Percentiles rank a stretch among this genome's conserved stretches.
Evolutionary conservation across 2,888 invertebrate species (phyloP).

Genomic region (Aspidapion aeneum): DNA sequence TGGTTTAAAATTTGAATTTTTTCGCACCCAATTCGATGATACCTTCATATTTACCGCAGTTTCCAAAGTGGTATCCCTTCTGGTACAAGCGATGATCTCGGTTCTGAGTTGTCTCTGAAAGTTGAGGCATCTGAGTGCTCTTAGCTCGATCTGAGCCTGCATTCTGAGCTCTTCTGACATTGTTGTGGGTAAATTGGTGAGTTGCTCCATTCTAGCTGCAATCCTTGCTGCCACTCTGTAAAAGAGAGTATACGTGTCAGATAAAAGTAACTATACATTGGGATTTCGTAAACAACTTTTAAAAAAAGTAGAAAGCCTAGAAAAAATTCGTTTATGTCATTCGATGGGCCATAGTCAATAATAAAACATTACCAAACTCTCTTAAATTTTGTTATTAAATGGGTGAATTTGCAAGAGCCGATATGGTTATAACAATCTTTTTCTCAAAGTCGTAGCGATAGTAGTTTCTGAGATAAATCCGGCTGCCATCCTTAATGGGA

Average conservation of each 20-base stretch:
- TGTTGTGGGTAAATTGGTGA: constrained; percentile 79
- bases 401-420: too few relatives aligned
- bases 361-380: too few relatives aligned
- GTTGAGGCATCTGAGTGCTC: constrained; percentile 90
- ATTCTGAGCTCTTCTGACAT: constrained; percentile 88
- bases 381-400: too few relatives aligned
- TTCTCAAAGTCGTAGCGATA: too few relatives aligned
- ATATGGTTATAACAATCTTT: too few relatives aligned
- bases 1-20: too few relatives aligned
- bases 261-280: too few relatives aligned
- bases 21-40: neutral
- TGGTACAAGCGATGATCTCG: constrained; percentile 83
- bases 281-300: neutral
- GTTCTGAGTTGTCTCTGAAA: constrained; percentile 91
- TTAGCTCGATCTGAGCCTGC: constrained; percentile 92
- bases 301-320: neutral
- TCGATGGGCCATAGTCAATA: too few relatives aligned
- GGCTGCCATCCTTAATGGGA: too few relatives aligned
- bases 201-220: constrained; percentile 84
- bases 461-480: too few relatives aligned
- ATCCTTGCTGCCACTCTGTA: constrained; percentile 81
- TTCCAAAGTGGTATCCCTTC: constrained; percentile 93
- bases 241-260: too few relatives aligned
- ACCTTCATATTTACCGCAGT: constrained; percentile 85
- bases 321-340: too few relatives aligned